A percentile compares a stretch with the other conserved stretches of the same genome.
Conservation (phyloP, 2,888 invertebrate genomes). For the Coenonympha glycerion region DNA sequence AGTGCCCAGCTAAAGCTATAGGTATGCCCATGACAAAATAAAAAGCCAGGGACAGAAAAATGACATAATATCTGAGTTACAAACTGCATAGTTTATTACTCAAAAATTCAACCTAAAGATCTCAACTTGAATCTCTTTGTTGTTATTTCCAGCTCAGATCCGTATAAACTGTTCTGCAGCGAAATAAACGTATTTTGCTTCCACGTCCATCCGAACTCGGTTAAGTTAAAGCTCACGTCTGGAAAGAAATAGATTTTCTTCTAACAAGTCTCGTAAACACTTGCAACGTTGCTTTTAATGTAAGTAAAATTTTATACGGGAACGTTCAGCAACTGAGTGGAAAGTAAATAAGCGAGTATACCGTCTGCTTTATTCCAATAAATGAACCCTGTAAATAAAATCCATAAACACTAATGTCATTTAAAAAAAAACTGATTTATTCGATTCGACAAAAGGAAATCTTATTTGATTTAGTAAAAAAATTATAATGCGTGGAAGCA, state of each 20-base stretch:
- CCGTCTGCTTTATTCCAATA: neutral
- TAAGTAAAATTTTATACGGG: neutral
- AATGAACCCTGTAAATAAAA: no score
- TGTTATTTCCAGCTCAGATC: neutral
- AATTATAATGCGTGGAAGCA: no score
- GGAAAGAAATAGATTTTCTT: slow-evolving; percentile 2
- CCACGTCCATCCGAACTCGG: neutral
- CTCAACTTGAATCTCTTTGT: neutral
- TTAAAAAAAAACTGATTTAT: no score
- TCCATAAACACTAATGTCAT: no score
- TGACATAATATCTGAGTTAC: no score
- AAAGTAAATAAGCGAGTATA: neutral
- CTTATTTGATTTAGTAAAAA: no score
- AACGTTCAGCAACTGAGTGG: neutral
- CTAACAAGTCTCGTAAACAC: neutral
- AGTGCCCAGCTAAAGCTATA: no score
- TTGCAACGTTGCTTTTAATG: neutral
- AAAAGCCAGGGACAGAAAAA: no score
- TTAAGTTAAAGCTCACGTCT: slow-evolving; percentile 5
- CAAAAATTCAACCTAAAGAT: no score
- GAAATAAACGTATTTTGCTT: slow-evolving; percentile 1
- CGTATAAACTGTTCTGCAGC: neutral
- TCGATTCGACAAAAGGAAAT: no score
- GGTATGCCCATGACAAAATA: no score
- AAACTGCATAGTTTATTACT: no score